Base-by-base conservation (phyloP, 2,888 invertebrate species). In the Synanthedon myopaeformis region DNA sequence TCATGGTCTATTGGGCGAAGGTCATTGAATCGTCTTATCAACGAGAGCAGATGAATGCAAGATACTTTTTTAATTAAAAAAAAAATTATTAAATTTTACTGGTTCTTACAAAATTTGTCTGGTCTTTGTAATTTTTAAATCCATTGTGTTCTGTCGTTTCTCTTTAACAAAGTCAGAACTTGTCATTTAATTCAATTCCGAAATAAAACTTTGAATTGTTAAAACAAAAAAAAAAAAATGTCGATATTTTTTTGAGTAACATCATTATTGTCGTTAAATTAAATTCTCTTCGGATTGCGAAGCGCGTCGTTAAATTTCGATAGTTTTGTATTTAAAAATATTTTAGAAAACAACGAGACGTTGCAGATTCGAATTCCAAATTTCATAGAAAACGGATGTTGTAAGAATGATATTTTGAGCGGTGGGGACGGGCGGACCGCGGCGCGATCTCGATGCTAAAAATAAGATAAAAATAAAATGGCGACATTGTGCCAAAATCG, bases 1-100 rank as follows among this genome's bases (percentile, higher is more conserved):
- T 49, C 23, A n/a, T 19, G 49, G 55, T 58, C 53, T 56, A 58
- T 17, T 53, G 12, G 52, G 50, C 50, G 56, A 57, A 58, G 54
- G 55, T 52, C 54, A 51, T 17, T 53, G 52, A 54, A 42, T 54
- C 54, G 54, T 56, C 23, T 35, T 10, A 35, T 35, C 35, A 35
- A 35, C 35, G 3, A 0, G 3, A 35, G 35, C 35, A 35, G 10
- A 23, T 23, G 23, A 23, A 23, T 23, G 23, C 23, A 23, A 23
- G 23, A 23, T 23, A 23, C 23, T 23, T 23, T 23, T 23, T 23
- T 23, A 23, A 23, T 1, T 23, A 23, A 23, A 35, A 28, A 35
- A 35, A 35, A 35, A 35, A 35, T 5, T 23, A 23, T 23, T 35
- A 10, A 5, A 35, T 35, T 35, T 2, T 10, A 35, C 8, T 10